A percentile compares a stretch with the other conserved stretches of the same genome.
These are phyloP conservation scores for Epinotia bilunana DNA, from an alignment of 2,888 invertebrate species.

Conservation along the genomic window DNA sequence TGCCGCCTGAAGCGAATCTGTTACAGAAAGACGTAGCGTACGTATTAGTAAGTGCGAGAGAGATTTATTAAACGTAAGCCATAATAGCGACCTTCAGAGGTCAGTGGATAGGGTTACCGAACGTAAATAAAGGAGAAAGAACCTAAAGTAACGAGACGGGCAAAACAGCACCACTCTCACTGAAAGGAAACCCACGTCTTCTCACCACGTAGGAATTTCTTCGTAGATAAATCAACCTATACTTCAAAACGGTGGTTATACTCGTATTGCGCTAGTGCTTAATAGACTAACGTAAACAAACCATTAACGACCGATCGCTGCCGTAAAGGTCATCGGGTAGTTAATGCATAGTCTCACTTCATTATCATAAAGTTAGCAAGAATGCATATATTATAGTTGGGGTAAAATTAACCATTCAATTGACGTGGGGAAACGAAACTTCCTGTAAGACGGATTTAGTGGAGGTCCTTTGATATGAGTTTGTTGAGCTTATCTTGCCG, in stretches of 20 bases:
- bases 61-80: too few species aligned
- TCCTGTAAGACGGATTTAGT: background rate
- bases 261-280: constrained; percentile 5
- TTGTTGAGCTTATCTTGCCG: constrained; percentile 12
- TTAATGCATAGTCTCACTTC: constrained; percentile 31
- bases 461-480: background rate
- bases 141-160: too few species aligned
- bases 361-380: constrained; percentile 39
- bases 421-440: background rate
- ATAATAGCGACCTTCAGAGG: too few species aligned
- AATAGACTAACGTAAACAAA: constrained; percentile 36
- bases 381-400: constrained; percentile 15
- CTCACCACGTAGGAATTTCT: background rate
- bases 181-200: too few species aligned
- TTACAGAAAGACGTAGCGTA: too few species aligned
- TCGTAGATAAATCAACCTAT: background rate
- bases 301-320: constrained; percentile 25
- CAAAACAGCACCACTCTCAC: too few species aligned
- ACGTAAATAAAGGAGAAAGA: too few species aligned
- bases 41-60: too few species aligned
- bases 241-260: background rate
- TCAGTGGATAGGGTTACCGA: too few species aligned
- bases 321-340: constrained; percentile 35
- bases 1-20: too few species aligned
- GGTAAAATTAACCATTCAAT: constrained; percentile 23